A percentile compares a stretch with the other conserved stretches of the same genome.
Evolutionary conservation across 2,113 vertebrate genomes (phyloP).

Genomic region (Leuciscus idus): DNA sequence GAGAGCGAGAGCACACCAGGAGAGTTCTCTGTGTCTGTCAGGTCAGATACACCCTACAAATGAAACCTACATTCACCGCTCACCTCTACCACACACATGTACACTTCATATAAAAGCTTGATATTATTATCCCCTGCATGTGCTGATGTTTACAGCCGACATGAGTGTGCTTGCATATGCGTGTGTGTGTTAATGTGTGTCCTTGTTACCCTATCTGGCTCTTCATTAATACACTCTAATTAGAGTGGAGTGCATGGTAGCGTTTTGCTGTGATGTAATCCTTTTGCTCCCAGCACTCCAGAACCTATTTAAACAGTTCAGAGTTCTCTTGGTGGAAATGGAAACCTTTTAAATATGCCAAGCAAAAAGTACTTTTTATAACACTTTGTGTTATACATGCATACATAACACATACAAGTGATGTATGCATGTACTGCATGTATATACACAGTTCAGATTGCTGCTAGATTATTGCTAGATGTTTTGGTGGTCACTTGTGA

Average conservation of each 20-base stretch:
- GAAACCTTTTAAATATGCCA: slow-evolving; percentile 18
- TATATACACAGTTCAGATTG: too few relatives aligned
- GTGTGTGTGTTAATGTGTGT: slow-evolving; percentile 30
- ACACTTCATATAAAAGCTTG: neutral
- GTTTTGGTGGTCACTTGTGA: neutral
- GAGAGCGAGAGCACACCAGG: slow-evolving; percentile 92
- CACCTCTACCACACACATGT: neutral
- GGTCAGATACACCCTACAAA: slow-evolving; percentile 73
- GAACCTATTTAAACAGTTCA: slow-evolving; percentile 40
- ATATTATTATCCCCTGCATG: neutral
- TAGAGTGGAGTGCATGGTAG: slow-evolving; percentile 41
- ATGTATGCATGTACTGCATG: neutral
- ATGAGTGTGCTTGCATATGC: slow-evolving; percentile 13
- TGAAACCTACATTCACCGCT: slow-evolving; percentile 15
- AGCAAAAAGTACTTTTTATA: neutral
- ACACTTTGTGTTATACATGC: neutral
- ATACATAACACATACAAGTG: too few relatives aligned
- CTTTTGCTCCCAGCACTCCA: slow-evolving; percentile 9
- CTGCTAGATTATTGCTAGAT: neutral
- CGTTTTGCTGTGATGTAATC: slow-evolving; percentile 47
- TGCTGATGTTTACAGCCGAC: neutral
- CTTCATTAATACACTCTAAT: slow-evolving; percentile 51
- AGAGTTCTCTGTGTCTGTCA: slow-evolving; percentile 93
- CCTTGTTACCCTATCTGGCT: slow-evolving; percentile 38
- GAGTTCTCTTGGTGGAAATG: slow-evolving; percentile 7